These are phyloP conservation scores for Dipodomys spectabilis DNA, from an alignment of 2,113 vertebrate species.

Conservation along the genomic window DNA sequence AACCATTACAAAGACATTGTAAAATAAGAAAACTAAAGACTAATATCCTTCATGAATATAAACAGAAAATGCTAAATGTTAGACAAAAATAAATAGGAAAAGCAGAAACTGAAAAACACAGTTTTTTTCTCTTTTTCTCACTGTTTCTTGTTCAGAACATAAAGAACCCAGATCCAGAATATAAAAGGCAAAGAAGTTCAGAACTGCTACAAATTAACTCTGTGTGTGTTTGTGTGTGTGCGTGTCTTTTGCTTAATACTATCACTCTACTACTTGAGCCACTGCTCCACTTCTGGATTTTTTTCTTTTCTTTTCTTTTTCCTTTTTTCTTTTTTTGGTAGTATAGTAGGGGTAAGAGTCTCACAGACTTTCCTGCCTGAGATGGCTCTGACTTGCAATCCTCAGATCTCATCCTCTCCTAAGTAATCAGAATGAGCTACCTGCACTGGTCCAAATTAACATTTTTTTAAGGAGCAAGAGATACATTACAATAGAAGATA, in stretches of 20 bases:
- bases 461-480: background rate
- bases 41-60: background rate
- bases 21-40: background rate
- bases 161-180: background rate
- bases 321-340: no score
- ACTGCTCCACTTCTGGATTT: no score
- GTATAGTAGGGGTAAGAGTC: no score
- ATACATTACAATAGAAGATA: background rate
- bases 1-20: background rate
- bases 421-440: no score
- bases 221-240: no score
- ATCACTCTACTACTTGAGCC: no score
- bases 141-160: background rate
- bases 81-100: background rate
- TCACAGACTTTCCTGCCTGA: no score
- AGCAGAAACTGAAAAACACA: background rate
- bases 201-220: background rate
- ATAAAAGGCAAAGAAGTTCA: background rate
- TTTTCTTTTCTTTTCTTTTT: no score
- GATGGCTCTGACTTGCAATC: no score
- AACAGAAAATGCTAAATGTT: conserved; percentile 1
- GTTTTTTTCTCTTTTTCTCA: background rate
- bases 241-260: no score
- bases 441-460: no score
- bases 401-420: no score